A percentile compares a stretch with the other conserved stretches of the same genome.
Evolutionary conservation across 2,888 invertebrate species (phyloP).

Genomic region (Diarsia rubi): DNA sequence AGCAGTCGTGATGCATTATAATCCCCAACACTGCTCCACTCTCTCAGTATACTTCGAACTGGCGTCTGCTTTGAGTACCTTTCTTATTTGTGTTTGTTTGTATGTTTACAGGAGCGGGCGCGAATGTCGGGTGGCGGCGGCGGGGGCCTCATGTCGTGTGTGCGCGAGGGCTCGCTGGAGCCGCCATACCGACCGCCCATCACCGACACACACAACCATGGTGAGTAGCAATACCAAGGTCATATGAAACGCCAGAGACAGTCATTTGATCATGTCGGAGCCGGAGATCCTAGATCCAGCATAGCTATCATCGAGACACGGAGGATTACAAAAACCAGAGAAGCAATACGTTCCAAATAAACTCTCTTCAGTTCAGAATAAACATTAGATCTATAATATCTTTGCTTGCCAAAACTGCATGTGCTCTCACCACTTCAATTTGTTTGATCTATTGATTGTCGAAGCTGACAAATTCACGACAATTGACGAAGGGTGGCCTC

Average conservation of each 20-base stretch:
- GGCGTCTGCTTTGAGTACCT: background rate
- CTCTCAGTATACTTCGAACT: background rate
- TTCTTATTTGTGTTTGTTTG: background rate
- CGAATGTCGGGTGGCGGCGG: constrained; percentile 90
- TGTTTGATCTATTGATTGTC: constrained; percentile 40
- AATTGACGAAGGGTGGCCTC: constrained; percentile 35
- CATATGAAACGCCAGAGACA: background rate
- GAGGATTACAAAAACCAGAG: background rate
- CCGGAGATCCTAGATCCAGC: background rate
- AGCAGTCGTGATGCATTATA: background rate
- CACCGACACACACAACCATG: constrained; percentile 85
- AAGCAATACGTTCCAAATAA: background rate
- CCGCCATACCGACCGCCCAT: constrained; percentile 92
- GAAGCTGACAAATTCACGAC: constrained; percentile 45
- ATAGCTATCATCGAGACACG: background rate
- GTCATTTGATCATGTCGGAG: background rate
- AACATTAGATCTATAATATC: background rate
- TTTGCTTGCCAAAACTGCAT: background rate
- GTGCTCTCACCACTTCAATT: constrained; percentile 30
- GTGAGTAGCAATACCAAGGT: constrained; percentile 38
- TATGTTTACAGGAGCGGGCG: constrained; percentile 80
- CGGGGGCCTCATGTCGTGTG: constrained; percentile 92
- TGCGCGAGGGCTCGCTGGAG: constrained; percentile 92
- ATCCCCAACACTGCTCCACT: background rate
- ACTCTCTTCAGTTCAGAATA: background rate